A percentile compares a stretch with the other conserved stretches of the same genome.
phyloP scores from a whole-genome alignment of 2,797 vertebrate species.

The Brachyalestes nurse region DNA sequence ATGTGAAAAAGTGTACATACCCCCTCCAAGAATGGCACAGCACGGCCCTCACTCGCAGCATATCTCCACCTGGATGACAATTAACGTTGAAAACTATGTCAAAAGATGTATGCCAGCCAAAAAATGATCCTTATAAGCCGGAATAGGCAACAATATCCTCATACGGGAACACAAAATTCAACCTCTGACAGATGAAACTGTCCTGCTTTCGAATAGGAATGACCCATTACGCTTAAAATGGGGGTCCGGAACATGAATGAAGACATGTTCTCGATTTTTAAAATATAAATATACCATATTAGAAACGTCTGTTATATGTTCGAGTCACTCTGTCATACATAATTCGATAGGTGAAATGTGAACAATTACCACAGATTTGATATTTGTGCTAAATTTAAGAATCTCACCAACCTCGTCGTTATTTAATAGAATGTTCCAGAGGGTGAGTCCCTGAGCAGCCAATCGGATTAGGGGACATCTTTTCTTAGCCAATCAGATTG shows the following conservation, averaged over 20 bases:
- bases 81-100: background rate
- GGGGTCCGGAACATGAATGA: background rate
- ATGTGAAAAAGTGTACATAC: conserved; percentile 68
- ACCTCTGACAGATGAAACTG: too few relatives aligned
- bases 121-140: background rate
- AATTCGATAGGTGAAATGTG: background rate
- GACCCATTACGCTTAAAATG: conserved; percentile 12
- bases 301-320: background rate
- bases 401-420: background rate
- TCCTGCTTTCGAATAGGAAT: conserved; percentile 2
- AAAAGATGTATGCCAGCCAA: background rate
- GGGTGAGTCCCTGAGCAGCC: conserved; percentile 65
- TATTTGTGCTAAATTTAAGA: background rate
- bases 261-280: background rate
- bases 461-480: conserved; percentile 58
- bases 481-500: conserved; percentile 64
- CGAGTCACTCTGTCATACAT: too few relatives aligned
- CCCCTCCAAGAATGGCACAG: conserved; percentile 66
- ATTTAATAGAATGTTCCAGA: conserved; percentile 58
- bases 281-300: too few relatives aligned
- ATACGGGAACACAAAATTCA: background rate
- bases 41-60: conserved; percentile 69
- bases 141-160: background rate
- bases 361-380: background rate
- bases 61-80: conserved; percentile 39